phyloP scores from a whole-genome alignment of 1,140 invertebrate genomes.

The Berghia stephanieae region DNA sequence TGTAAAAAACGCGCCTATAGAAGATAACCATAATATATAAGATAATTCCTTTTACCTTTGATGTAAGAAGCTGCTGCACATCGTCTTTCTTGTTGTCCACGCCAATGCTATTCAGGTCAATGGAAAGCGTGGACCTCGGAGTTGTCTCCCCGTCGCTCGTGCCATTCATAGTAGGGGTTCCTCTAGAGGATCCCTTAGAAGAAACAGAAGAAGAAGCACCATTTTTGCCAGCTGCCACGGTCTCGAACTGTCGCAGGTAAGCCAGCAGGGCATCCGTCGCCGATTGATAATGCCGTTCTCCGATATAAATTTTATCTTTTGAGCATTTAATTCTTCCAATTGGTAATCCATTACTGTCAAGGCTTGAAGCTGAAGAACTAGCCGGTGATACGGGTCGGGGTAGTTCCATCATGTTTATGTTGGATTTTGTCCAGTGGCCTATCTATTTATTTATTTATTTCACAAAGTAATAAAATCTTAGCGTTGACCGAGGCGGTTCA shows the following conservation, averaged over 20 bases:
- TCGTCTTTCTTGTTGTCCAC: slow-evolving; percentile 37
- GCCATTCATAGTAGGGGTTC: not conserved
- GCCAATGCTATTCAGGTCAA: slow-evolving; percentile 29
- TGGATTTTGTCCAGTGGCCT: too few relatives aligned
- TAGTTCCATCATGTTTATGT: too few relatives aligned
- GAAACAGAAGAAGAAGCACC: too few relatives aligned
- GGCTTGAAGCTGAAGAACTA: not conserved
- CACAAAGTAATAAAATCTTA: too few relatives aligned
- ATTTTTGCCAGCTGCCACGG: slow-evolving; percentile 27
- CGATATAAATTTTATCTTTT: slow-evolving; percentile 40
- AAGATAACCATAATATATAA: not conserved
- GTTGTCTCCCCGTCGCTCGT: not conserved
- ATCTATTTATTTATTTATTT: too few relatives aligned
- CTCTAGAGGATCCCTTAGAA: too few relatives aligned
- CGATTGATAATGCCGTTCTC: slow-evolving; percentile 42
- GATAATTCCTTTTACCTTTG: slow-evolving; percentile 21
- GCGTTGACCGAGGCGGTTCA: too few relatives aligned
- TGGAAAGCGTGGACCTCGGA: not conserved
- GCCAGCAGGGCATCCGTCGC: slow-evolving; percentile 49
- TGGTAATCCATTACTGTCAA: not conserved
- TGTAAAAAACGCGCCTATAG: too few relatives aligned
- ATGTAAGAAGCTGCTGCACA: slow-evolving; percentile 21
- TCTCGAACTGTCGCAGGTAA: slow-evolving; percentile 50
- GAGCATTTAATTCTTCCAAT: slow-evolving; percentile 13
- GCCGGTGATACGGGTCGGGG: not conserved